Evolutionary conservation across 1,140 invertebrate species (phyloP).

Genomic region (Brachionus rubens): DNA sequence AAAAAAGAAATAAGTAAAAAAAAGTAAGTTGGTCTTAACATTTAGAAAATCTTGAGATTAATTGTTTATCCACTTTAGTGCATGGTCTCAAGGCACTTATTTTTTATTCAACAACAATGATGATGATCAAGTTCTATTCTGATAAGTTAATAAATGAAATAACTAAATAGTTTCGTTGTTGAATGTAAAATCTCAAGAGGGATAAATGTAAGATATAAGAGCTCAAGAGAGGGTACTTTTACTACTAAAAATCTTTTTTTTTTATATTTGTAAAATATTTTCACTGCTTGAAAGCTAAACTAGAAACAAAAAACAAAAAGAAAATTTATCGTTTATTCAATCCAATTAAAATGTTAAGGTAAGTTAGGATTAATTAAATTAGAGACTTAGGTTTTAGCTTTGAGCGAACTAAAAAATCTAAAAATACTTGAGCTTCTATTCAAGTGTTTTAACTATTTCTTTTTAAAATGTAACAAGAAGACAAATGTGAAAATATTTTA

Average conservation of each 20-base stretch:
- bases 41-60: conserved; percentile 29
- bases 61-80: background rate
- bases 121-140: too few species aligned
- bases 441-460: too few species aligned
- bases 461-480: too few species aligned
- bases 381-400: conserved; percentile 5
- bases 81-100: conserved; percentile 32
- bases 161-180: background rate
- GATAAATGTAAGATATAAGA: background rate
- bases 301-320: too few species aligned
- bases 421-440: background rate
- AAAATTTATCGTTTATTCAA: background rate
- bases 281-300: too few species aligned
- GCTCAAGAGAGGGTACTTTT: background rate
- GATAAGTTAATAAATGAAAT: conserved; percentile 4
- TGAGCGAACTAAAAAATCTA: background rate
- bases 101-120: too few species aligned
- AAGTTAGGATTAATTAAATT: conserved; percentile 17
- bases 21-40: background rate
- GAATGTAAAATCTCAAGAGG: background rate
- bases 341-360: background rate
- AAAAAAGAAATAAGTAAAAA: too few species aligned
- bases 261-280: too few species aligned
- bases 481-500: too few species aligned
- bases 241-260: too few species aligned